A percentile compares a stretch with the other conserved stretches of the same genome.
phyloP scores from a whole-genome alignment of 92 coral and sea anemone species.

The Parazoanthus swiftii region DNA sequence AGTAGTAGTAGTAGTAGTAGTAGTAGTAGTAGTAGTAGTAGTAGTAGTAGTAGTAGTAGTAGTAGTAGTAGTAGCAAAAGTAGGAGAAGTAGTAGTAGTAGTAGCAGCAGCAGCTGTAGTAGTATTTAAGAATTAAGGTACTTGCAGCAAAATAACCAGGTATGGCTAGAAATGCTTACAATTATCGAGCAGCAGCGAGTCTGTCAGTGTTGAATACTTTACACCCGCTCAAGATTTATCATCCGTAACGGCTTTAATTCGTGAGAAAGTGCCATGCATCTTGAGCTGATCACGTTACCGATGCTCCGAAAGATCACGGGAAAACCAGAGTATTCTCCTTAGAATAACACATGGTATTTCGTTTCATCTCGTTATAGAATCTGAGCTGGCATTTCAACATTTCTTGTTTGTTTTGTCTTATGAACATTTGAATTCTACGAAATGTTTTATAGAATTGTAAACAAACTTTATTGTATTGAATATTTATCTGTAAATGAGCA shows the following conservation, averaged over 20 bases:
- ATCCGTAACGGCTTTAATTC: not conserved
- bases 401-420: not conserved
- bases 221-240: not conserved
- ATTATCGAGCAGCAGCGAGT: not conserved
- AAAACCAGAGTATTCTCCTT: not conserved
- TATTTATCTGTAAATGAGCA: not conserved
- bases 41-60: too few species aligned
- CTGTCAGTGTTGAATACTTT: not conserved
- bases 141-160: not conserved
- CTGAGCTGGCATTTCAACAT: not conserved
- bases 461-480: not conserved
- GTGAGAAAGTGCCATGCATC: not conserved
- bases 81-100: too few species aligned
- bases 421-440: not conserved
- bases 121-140: not conserved
- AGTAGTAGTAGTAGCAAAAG: too few species aligned
- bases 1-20: too few species aligned
- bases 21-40: too few species aligned
- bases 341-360: not conserved
- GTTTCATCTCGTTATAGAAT: not conserved
- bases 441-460: not conserved
- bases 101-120: too few species aligned
- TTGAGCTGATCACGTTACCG: not conserved
- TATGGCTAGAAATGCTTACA: not conserved
- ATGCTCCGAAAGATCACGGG: not conserved